These are phyloP conservation scores for Tipula helvola DNA, from an alignment of 2,888 invertebrate genomes.

Conservation along the genomic window DNA sequence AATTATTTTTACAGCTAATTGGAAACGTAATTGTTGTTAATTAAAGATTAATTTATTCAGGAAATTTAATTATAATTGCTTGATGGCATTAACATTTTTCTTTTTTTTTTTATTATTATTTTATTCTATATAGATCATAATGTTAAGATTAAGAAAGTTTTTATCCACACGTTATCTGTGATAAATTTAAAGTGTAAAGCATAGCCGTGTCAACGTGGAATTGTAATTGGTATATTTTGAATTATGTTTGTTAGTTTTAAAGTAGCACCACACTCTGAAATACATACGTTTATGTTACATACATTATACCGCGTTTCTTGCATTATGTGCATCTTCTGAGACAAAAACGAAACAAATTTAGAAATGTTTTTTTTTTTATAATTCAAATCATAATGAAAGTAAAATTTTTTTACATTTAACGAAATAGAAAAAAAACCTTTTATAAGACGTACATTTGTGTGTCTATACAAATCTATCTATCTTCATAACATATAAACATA, in stretches of 20 bases:
- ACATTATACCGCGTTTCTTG: neutral
- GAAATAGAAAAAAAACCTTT: neutral
- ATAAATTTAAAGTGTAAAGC: too few relatives aligned
- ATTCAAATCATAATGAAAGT: neutral
- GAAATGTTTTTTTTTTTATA: neutral
- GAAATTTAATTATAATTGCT: neutral
- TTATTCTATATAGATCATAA: neutral
- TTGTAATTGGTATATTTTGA: too few relatives aligned
- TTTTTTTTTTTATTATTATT: too few relatives aligned
- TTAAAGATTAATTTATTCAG: neutral
- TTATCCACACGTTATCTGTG: neutral
- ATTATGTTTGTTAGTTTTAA: neutral
- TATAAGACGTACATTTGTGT: neutral
- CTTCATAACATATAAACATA: neutral
- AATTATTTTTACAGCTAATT: neutral
- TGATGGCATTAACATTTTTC: neutral
- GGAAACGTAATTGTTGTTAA: neutral
- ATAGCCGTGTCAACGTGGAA: too few relatives aligned
- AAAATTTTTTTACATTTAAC: neutral
- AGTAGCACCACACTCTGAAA: neutral
- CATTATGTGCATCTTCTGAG: neutral
- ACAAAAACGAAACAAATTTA: neutral
- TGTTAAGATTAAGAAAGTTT: neutral
- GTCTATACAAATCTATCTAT: neutral
- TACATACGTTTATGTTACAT: neutral